These are phyloP conservation scores for Drosophila yakuba DNA, from an alignment of 1,140 invertebrate genomes.

Conservation along the genomic window DNA sequence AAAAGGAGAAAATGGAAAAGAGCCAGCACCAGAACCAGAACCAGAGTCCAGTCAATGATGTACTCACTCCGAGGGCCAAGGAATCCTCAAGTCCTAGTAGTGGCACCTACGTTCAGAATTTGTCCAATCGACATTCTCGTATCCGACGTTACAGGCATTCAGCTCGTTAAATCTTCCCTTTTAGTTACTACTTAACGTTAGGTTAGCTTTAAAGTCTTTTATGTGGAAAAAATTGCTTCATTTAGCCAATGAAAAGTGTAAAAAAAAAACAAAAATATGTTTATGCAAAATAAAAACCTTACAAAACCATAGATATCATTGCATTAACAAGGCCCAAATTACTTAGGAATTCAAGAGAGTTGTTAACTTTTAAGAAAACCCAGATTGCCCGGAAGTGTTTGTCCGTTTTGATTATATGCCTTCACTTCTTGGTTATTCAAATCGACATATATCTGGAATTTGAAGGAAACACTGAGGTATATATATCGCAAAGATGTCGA, in stretches of 20 bases:
- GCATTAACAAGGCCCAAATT: too few relatives aligned
- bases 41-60: neutral
- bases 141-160: conserved; percentile 13
- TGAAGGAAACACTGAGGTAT: too few relatives aligned
- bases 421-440: neutral
- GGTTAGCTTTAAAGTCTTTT: conserved; percentile 30
- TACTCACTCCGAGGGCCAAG: neutral
- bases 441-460: neutral
- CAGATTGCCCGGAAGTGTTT: neutral
- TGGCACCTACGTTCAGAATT: neutral
- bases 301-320: neutral
- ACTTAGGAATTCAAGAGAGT: too few relatives aligned
- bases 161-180: conserved; percentile 28
- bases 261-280: conserved; percentile 24
- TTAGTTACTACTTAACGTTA: conserved; percentile 36
- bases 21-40: too few relatives aligned
- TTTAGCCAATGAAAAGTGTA: conserved; percentile 9
- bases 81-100: conserved; percentile 13
- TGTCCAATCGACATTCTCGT: conserved; percentile 3
- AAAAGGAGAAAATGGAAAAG: neutral
- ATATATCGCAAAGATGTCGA: conserved; percentile 14
- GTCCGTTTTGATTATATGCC: neutral
- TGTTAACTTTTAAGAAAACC: neutral
- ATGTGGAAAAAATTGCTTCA: conserved; percentile 18
- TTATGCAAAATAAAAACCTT: conserved; percentile 24